These are phyloP conservation scores for Gorsachius magnificus DNA, from an alignment of 2,797 vertebrate genomes.

Conservation along the genomic window DNA sequence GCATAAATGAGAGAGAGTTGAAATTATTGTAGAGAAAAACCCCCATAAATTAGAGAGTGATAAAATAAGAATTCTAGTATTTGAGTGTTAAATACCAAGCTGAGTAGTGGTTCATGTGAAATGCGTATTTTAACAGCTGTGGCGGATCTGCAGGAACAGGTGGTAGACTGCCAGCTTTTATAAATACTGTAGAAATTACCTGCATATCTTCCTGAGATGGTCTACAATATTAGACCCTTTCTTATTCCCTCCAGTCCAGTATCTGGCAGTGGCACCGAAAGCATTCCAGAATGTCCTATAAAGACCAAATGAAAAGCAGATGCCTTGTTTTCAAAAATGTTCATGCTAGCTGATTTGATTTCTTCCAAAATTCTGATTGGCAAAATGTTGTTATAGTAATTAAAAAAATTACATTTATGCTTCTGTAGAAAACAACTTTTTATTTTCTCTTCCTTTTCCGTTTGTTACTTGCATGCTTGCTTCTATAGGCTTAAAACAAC, in stretches of 20 bases:
- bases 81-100: background rate
- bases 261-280: background rate
- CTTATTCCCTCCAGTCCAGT: background rate
- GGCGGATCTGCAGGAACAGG: background rate
- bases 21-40: background rate
- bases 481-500: constrained; percentile 79
- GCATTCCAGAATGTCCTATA: background rate
- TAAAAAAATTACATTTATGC: background rate
- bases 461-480: background rate
- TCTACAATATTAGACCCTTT: background rate
- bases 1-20: background rate
- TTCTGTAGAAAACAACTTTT: background rate
- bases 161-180: background rate
- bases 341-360: background rate
- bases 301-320: background rate
- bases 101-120: background rate
- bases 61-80: background rate
- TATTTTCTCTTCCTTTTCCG: background rate
- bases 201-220: background rate
- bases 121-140: background rate
- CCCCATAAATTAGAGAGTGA: background rate
- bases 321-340: background rate
- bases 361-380: background rate
- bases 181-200: background rate
- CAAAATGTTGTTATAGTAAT: background rate